phyloP scores from a whole-genome alignment of 2,888 invertebrate genomes.

The Cremastinae sp. region DNA sequence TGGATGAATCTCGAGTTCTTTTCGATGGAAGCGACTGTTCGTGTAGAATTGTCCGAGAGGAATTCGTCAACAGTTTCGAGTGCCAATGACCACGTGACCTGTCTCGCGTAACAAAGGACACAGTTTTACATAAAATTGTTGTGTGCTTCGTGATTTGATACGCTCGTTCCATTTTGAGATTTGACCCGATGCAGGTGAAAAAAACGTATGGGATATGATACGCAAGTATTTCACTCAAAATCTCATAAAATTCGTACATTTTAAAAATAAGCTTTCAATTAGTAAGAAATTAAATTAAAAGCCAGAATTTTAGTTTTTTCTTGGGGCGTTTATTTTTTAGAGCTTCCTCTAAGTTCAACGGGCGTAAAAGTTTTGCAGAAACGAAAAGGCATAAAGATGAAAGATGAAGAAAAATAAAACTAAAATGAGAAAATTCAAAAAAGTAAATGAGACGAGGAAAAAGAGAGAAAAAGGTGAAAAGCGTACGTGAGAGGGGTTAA shows the following conservation, averaged over 20 bases:
- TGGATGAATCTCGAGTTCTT: conserved; percentile 2
- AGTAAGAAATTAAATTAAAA: no score
- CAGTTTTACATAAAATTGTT: no score
- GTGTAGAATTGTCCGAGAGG: conserved; percentile 11
- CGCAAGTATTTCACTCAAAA: no score
- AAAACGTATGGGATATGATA: background rate
- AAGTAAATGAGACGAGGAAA: background rate
- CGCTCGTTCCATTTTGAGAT: background rate
- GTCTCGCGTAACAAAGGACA: background rate
- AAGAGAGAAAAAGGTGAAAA: background rate
- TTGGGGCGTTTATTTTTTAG: no score
- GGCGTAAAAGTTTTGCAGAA: no score
- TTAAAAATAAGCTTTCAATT: no score
- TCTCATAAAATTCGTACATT: no score
- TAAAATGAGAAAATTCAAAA: conserved; percentile 2
- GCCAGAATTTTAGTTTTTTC: no score
- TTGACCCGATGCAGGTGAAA: background rate
- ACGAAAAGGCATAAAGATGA: background rate
- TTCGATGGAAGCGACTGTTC: conserved; percentile 32
- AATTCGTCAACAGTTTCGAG: conserved; percentile 25
- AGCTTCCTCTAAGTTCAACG: no score
- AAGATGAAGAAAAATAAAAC: background rate
- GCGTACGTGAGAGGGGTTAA: conserved; percentile 39
- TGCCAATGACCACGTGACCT: background rate
- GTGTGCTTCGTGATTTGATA: background rate